Conservation (phyloP, 2,113 vertebrate species). For the Lepisosteus oculatus region DNA sequence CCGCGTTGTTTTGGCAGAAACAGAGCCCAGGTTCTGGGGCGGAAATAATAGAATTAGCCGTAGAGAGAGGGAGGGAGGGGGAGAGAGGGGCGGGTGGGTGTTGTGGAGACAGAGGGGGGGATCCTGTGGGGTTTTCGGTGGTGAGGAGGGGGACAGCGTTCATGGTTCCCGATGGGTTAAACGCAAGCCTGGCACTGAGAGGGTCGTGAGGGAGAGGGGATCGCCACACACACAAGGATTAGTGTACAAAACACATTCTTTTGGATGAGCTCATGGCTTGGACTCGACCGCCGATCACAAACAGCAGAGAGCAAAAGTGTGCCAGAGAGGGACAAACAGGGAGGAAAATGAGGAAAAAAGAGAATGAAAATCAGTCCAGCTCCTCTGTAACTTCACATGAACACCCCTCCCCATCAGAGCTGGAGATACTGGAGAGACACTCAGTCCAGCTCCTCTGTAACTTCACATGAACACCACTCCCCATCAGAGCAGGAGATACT, state of each 20-base stretch:
- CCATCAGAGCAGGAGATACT: no score
- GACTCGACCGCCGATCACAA: constrained; percentile 61
- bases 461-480: constrained; percentile 46
- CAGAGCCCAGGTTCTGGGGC: no score
- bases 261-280: constrained; percentile 66
- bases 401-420: no score
- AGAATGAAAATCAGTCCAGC: no score
- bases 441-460: no score
- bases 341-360: no score
- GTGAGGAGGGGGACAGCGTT: not conserved
- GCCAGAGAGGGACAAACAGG: no score
- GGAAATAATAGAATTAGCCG: no score
- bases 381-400: no score
- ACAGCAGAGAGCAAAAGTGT: constrained; percentile 34
- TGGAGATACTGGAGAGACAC: no score
- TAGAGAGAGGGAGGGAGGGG: constrained; percentile 2
- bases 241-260: constrained; percentile 67
- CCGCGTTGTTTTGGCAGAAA: no score
- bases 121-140: no score
- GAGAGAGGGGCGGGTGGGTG: not conserved
- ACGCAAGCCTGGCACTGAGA: constrained; percentile 67
- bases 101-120: constrained; percentile 20
- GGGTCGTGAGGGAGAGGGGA: constrained; percentile 70
- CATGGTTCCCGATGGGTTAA: constrained; percentile 60
- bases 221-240: constrained; percentile 21